A percentile compares a stretch with the other conserved stretches of the same genome.
phyloP scores from a whole-genome alignment of 2,113 vertebrate species.

The Cyphomyrus discorhynchus region DNA sequence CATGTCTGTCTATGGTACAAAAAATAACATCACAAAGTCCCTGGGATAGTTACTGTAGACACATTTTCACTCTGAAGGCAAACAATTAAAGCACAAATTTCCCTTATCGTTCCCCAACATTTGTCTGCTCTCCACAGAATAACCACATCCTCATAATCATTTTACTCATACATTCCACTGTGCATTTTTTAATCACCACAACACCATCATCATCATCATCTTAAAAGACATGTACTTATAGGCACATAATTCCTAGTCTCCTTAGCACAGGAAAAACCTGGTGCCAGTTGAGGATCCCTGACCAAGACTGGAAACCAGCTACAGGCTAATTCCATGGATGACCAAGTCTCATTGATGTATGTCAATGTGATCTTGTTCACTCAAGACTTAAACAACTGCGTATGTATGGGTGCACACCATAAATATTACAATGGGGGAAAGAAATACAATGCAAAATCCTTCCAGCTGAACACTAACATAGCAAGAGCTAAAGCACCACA shows the following conservation, averaged over 20 bases:
- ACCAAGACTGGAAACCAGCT: not conserved
- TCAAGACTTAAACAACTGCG: slow-evolving; percentile 34
- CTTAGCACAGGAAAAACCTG: not conserved
- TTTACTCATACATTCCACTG: not conserved
- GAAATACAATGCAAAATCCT: slow-evolving; percentile 35
- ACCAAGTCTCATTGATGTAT: not conserved
- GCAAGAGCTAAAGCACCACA: not conserved
- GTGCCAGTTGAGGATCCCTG: not conserved
- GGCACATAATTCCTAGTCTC: slow-evolving; percentile 1
- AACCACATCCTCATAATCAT: not conserved
- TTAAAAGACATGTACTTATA: not conserved
- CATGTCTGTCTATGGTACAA: slow-evolving; percentile 26
- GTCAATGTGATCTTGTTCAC: not conserved
- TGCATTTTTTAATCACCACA: not conserved
- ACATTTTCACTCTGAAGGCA: not conserved
- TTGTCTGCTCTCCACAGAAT: not conserved
- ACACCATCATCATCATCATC: not conserved
- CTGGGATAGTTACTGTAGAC: slow-evolving; percentile 8
- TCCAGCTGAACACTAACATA: slow-evolving; percentile 25
- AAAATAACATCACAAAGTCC: slow-evolving; percentile 3
- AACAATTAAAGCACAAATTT: not conserved
- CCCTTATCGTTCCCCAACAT: not conserved
- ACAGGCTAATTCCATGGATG: not conserved
- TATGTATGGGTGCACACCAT: slow-evolving; percentile 27
- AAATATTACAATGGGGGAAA: slow-evolving; percentile 19